Evolutionary conservation across 1,140 invertebrate species (phyloP).

Genomic region (Ostrea edulis): DNA sequence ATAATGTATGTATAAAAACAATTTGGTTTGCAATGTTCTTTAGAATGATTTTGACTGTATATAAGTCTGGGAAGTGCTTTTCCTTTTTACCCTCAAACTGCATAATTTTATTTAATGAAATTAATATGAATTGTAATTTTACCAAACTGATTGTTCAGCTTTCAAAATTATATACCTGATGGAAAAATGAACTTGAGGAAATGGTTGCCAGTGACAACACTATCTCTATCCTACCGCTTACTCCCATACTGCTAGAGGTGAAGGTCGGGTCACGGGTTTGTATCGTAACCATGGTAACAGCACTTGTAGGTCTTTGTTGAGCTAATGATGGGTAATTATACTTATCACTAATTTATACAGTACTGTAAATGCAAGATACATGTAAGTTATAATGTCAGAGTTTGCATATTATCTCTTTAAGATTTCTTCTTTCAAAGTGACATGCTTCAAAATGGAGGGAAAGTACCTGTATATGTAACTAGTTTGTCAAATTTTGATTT

Average conservation of each 20-base stretch:
- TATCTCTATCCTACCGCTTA: constrained; percentile 21
- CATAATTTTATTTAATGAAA: not conserved
- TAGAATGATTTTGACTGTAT: not conserved
- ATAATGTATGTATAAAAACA: not conserved
- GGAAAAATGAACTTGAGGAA: not conserved
- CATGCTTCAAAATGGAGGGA: not conserved
- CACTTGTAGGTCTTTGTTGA: not conserved
- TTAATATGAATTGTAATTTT: not conserved
- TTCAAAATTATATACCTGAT: not conserved
- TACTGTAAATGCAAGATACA: too few species aligned
- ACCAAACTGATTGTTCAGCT: not conserved
- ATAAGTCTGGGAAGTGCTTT: not conserved
- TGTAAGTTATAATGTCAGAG: not conserved
- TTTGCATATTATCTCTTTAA: not conserved
- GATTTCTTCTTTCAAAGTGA: not conserved
- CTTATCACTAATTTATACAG: not conserved
- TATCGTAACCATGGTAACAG: constrained; percentile 26
- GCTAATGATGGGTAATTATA: not conserved
- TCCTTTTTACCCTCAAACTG: too few species aligned
- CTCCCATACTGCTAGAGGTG: constrained; percentile 25
- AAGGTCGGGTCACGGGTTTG: constrained; percentile 24
- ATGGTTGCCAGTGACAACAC: constrained; percentile 16
- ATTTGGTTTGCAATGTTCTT: not conserved
- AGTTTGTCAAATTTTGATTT: not conserved
- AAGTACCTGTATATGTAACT: not conserved